Conservation (phyloP, 2,797 vertebrate genomes). For the Sitta carolinensis region DNA sequence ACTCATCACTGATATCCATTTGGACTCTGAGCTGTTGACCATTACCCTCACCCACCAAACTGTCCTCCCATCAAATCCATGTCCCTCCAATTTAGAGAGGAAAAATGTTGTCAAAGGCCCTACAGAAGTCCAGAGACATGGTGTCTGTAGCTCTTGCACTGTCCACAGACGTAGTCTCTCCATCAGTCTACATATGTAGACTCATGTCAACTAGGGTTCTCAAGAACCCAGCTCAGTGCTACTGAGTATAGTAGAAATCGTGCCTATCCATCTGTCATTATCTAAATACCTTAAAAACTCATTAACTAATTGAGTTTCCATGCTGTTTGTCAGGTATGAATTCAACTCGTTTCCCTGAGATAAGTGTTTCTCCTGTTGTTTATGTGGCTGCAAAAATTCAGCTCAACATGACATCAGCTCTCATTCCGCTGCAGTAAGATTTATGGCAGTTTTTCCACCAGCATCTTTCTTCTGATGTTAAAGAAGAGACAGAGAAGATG, state of each 20-base stretch:
- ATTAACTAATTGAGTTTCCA: background rate
- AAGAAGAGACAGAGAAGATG: background rate
- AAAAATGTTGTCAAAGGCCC: background rate
- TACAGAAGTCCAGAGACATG: background rate
- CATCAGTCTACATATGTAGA: background rate
- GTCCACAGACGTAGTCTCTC: background rate
- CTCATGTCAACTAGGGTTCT: background rate
- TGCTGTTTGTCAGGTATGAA: background rate
- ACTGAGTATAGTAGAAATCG: background rate
- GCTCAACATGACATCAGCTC: background rate
- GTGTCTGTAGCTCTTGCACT: background rate
- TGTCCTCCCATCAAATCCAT: background rate
- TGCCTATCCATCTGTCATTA: background rate
- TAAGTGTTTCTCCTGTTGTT: conserved; percentile 8
- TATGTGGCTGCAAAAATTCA: background rate
- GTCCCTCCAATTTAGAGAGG: background rate
- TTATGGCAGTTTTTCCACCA: conserved; percentile 19
- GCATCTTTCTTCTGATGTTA: conserved; percentile 10
- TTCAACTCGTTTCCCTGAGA: background rate
- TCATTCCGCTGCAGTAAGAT: background rate
- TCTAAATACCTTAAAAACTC: background rate
- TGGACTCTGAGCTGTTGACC: background rate
- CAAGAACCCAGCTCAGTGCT: background rate
- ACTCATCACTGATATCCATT: background rate
- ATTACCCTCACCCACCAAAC: background rate